Percentiles rank a stretch among this genome's conserved stretches.
Evolutionary conservation across 1,140 invertebrate species (phyloP).

Genomic region (Penaeus vannamei): DNA sequence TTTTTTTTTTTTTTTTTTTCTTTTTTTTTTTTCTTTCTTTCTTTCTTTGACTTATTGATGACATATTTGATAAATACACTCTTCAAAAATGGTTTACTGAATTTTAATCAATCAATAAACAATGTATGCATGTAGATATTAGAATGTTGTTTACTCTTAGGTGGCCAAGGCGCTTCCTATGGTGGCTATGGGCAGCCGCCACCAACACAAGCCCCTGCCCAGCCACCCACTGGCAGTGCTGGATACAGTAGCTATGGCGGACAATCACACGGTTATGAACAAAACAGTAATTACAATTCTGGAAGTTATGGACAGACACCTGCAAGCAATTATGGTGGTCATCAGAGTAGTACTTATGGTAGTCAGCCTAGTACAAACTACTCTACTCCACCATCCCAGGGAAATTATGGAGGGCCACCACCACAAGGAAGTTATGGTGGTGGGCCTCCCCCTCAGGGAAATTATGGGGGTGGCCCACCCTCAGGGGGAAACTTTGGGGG

Average conservation of each 20-base stretch:
- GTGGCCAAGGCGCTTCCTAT: slow-evolving; percentile 8
- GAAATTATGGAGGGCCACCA: slow-evolving; percentile 58
- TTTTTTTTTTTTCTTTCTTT: not conserved
- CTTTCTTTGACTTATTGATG: too few relatives aligned
- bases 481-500: slow-evolving; percentile 54
- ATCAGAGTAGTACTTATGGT: slow-evolving; percentile 59
- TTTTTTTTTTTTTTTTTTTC: not conserved
- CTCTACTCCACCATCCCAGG: slow-evolving; percentile 52
- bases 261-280: slow-evolving; percentile 32
- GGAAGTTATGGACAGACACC: slow-evolving; percentile 55
- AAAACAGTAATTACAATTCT: not conserved
- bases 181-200: slow-evolving; percentile 47
- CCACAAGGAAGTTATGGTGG: slow-evolving; percentile 60
- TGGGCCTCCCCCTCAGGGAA: slow-evolving; percentile 51
- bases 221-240: slow-evolving; percentile 46
- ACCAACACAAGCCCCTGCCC: slow-evolving; percentile 47
- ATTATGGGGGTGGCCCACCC: slow-evolving; percentile 44
- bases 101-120: too few relatives aligned
- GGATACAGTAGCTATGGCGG: slow-evolving; percentile 61
- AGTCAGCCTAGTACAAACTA: slow-evolving; percentile 60
- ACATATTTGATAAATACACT: too few relatives aligned
- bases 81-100: too few relatives aligned
- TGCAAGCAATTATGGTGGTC: slow-evolving; percentile 59
- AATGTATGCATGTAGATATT: slow-evolving; percentile 3
- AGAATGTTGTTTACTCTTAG: slow-evolving; percentile 17